A percentile compares a stretch with the other conserved stretches of the same genome.
Conservation (phyloP, 2,888 invertebrate genomes). For the Eristalinus sepulchralis region DNA sequence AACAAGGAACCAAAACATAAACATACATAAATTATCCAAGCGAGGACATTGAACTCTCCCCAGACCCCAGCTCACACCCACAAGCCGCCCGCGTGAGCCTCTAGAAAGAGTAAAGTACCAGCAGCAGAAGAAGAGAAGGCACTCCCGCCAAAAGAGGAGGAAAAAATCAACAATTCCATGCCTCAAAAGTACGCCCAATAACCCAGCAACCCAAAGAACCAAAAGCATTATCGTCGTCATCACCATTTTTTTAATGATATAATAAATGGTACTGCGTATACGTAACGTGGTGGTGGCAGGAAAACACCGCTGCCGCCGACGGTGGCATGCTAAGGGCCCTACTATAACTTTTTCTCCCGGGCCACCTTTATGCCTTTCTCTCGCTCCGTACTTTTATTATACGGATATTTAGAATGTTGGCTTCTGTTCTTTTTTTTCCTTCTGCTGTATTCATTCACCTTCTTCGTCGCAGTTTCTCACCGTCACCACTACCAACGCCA, state of each 20-base stretch:
- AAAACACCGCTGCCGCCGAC: constrained; percentile 4
- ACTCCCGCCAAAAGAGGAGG: constrained; percentile 18
- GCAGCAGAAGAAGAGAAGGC: not conserved
- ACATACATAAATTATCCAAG: constrained; percentile 70
- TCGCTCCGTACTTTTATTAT: constrained; percentile 45
- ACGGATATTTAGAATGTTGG: constrained; percentile 40
- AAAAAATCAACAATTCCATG: constrained; percentile 49
- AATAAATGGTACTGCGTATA: constrained; percentile 69
- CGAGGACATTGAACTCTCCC: constrained; percentile 68
- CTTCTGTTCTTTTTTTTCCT: not conserved
- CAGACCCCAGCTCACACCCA: constrained; percentile 53
- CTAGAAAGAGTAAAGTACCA: constrained; percentile 55
- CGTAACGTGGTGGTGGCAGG: constrained; percentile 60
- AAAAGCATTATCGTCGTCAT: constrained; percentile 70
- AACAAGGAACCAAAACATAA: constrained; percentile 66
- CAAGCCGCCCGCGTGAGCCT: not conserved
- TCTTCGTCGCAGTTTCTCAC: constrained; percentile 58
- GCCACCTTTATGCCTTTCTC: constrained; percentile 51
- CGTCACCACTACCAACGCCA: constrained; percentile 2
- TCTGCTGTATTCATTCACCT: constrained; percentile 33
- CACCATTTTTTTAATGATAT: constrained; percentile 71
- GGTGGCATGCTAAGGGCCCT: constrained; percentile 52
- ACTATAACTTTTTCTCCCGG: constrained; percentile 31
- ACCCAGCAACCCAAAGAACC: constrained; percentile 66
- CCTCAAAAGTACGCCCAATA: constrained; percentile 66